Evolutionary conservation across 2,797 vertebrate species (phyloP).

Genomic region (Denticeps clupeoides): DNA sequence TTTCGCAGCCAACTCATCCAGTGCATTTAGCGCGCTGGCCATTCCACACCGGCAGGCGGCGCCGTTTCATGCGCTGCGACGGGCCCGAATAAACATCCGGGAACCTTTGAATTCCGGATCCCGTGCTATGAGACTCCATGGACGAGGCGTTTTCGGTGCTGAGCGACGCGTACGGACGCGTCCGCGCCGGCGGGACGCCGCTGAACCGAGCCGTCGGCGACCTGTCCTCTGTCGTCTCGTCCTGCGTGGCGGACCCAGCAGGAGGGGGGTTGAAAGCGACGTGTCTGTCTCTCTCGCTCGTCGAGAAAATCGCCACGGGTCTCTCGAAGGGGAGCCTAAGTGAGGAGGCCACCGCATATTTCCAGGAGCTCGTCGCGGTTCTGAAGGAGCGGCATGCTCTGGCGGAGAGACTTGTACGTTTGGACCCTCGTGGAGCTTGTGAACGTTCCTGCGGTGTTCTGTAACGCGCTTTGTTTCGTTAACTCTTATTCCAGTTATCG

Average conservation of each 20-base stretch:
- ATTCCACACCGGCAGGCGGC: too few species aligned
- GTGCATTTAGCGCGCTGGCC: too few species aligned
- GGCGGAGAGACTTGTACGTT: neutral
- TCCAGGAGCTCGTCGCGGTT: slow-evolving; percentile 13
- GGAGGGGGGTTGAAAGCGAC: neutral
- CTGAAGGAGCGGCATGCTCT: slow-evolving; percentile 23
- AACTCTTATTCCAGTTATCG: slow-evolving; percentile 48
- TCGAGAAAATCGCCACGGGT: slow-evolving; percentile 48
- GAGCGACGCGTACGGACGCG: slow-evolving; percentile 45
- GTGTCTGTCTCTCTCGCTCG: slow-evolving; percentile 60
- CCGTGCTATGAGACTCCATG: neutral
- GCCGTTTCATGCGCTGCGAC: too few species aligned
- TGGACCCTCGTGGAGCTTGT: neutral
- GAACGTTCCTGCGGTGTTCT: too few species aligned
- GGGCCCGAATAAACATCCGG: too few species aligned
- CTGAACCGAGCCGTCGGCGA: slow-evolving; percentile 38
- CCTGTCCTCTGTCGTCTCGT: slow-evolving; percentile 33
- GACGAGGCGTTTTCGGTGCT: slow-evolving; percentile 22
- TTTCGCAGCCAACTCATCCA: too few species aligned
- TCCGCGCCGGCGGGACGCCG: slow-evolving; percentile 40
- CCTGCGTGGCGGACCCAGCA: slow-evolving; percentile 5
- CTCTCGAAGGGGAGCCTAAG: slow-evolving; percentile 29
- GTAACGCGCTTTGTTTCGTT: neutral
- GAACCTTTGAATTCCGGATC: too few species aligned
- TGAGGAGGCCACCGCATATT: slow-evolving; percentile 9